Evolutionary conservation across 2,888 invertebrate species (phyloP).

Genomic region (Orthonevra nobilis): DNA sequence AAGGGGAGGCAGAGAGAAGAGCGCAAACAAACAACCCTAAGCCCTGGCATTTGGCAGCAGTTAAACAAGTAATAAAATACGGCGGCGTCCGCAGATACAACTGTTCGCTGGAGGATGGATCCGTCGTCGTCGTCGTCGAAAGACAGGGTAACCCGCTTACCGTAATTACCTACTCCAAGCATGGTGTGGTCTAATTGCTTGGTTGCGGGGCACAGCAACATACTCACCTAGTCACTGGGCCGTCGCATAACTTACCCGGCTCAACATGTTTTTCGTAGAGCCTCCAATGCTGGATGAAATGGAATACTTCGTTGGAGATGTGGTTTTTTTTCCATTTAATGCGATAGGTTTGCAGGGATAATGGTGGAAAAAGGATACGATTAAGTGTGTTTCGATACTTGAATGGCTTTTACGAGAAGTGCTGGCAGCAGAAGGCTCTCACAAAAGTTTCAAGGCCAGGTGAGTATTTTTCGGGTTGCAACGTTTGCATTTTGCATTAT

Average conservation of each 20-base stretch:
- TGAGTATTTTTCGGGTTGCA: no score
- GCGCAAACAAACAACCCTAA: constrained; percentile 22
- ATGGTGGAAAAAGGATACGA: no score
- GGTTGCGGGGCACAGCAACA: constrained; percentile 31
- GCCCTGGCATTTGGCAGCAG: constrained; percentile 14
- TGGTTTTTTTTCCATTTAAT: no score
- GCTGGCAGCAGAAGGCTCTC: no score
- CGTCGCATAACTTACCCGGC: constrained; percentile 56
- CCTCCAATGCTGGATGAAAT: constrained; percentile 35
- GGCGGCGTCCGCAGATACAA: constrained; percentile 47
- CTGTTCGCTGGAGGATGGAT: constrained; percentile 44
- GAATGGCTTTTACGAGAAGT: no score
- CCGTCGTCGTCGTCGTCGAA: no score
- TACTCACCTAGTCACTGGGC: constrained; percentile 59
- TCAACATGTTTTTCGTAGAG: constrained; percentile 54
- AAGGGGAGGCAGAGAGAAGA: not conserved
- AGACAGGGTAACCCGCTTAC: constrained; percentile 56
- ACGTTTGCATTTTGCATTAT: no score
- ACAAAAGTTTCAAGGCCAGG: no score
- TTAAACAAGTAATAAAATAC: constrained; percentile 57
- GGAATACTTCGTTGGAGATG: constrained; percentile 43
- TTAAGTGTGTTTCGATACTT: no score
- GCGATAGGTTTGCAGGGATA: no score
- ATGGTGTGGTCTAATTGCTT: constrained; percentile 41
- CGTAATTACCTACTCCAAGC: constrained; percentile 39